A percentile compares a stretch with the other conserved stretches of the same genome.
These are phyloP conservation scores for Polydrusus tereticollis DNA, from an alignment of 2,888 invertebrate genomes.

Conservation along the genomic window DNA sequence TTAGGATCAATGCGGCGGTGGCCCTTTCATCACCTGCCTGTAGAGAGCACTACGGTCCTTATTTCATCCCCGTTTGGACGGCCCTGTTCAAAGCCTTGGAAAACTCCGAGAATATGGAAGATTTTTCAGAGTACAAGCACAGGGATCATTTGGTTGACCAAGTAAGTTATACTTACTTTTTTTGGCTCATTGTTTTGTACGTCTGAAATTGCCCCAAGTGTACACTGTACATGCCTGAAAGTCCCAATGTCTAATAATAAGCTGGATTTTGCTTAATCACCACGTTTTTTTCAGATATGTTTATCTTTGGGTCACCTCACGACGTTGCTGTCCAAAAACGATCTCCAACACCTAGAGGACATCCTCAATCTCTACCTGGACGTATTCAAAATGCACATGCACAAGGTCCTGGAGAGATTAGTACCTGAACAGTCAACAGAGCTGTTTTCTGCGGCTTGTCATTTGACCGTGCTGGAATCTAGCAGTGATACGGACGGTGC, in stretches of 20 bases:
- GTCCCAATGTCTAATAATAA: no score
- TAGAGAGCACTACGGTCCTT: conserved; percentile 75
- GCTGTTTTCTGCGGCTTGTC: conserved; percentile 60
- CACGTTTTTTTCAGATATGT: conserved; percentile 73
- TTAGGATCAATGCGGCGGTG: conserved; percentile 87
- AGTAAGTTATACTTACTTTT: no score
- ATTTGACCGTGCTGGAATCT: conserved; percentile 47
- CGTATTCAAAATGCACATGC: conserved; percentile 63
- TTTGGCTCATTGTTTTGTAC: no score
- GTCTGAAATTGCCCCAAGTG: no score
- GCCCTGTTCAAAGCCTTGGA: conserved; percentile 81
- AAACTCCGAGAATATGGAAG: conserved; percentile 82
- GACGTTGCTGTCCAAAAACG: conserved; percentile 71
- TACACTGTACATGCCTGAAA: no score
- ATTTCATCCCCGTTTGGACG: conserved; percentile 77
- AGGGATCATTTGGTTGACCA: conserved; percentile 89
- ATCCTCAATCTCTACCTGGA: conserved; percentile 68
- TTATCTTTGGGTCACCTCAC: conserved; percentile 81
- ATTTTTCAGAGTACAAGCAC: conserved; percentile 88
- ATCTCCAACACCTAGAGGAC: conserved; percentile 71
- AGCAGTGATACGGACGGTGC: conserved; percentile 2
- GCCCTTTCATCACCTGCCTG: conserved; percentile 77
- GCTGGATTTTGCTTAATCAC: no score
- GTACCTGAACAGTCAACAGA: conserved; percentile 66
- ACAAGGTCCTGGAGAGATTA: conserved; percentile 63